Evolutionary conservation across 2,113 vertebrate species (phyloP).

Genomic region (Lontra canadensis): DNA sequence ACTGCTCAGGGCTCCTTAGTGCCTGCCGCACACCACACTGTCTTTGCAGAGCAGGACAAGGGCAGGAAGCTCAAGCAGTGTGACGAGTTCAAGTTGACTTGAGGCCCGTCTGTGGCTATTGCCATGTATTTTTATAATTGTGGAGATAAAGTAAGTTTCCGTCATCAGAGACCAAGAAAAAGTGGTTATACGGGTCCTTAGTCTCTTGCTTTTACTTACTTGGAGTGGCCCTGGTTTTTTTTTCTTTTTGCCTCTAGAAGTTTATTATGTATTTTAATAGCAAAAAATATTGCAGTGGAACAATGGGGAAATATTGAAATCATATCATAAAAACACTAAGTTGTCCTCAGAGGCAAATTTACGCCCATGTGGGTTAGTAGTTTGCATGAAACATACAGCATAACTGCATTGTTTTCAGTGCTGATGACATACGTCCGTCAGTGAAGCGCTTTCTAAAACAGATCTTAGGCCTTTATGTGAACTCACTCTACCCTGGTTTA

Average conservation of each 20-base stretch:
- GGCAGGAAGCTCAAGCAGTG: not conserved
- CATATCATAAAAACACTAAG: slow-evolving; percentile 52
- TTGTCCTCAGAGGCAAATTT: slow-evolving; percentile 61
- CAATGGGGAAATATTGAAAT: slow-evolving; percentile 68
- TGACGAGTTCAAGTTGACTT: too few relatives aligned
- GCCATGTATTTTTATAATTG: not conserved
- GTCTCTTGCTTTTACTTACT: not conserved
- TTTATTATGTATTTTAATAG: slow-evolving; percentile 75
- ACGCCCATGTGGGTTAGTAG: slow-evolving; percentile 64
- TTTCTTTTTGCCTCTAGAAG: not conserved
- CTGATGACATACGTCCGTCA: slow-evolving; percentile 64
- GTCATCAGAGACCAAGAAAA: not conserved
- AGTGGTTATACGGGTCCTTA: not conserved
- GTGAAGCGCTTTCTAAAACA: not conserved
- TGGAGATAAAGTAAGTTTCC: not conserved
- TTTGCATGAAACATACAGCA: slow-evolving; percentile 54
- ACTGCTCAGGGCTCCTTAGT: not conserved
- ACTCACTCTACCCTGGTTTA: not conserved
- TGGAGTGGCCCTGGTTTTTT: not conserved
- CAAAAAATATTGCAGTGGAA: slow-evolving; percentile 56
- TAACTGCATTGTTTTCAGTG: slow-evolving; percentile 50
- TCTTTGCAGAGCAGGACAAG: not conserved
- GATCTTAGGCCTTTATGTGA: not conserved
- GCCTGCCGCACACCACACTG: rapidly evolving
- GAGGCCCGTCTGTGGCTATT: not conserved